Base-by-base conservation (phyloP, 2,888 invertebrate species). In the Xestia c-nigrum region DNA sequence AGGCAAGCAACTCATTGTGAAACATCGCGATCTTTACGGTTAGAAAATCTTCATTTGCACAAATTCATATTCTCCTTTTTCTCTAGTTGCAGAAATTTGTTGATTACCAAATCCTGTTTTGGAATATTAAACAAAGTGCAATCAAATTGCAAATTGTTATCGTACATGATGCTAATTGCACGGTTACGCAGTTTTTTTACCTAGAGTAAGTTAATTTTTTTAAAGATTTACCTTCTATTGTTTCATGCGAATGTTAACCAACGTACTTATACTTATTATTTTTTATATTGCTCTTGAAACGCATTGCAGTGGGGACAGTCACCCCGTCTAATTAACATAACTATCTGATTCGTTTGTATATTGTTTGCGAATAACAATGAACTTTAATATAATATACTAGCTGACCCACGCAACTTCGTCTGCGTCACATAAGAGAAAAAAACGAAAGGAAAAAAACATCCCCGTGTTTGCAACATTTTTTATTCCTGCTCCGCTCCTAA, bases 331-430 rank as follows among this genome's bases (percentile, higher is more conserved):
- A 84, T 86, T 86, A 74, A 71, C 72, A 83, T 83, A 86, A 64
- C 31, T 72, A 84, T 74, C 80, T 86, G 73, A 74, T 74, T 72
- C 57, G 69, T 64, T 73, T 52, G 40, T 63, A 38, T 77, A 76
- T 78, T 75, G 85, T 80, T 81, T 68, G 61, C 57, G 47, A 81
- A 76, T 76, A 74, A 87, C 87, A 88, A 88, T 87, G 86, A 80
- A 87, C 78, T 83, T 70, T 55, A 59, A n/a, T 72, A 57, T 55
- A 59, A 38, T 72, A 52, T 70, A 72, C n/a, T n/a, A n/a, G n/a
- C n/a, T n/a, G n/a, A n/a, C n/a, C n/a, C n/a, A n/a, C n/a, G n/a
- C n/a, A n/a, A n/a, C n/a, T n/a, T n/a, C n/a, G n/a, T n/a, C n/a
- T n/a, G n/a, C n/a, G n/a, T n/a, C n/a, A n/a, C n/a, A n/a, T n/a